Evolutionary conservation across 2,888 invertebrate genomes (phyloP).

Genomic region (Drosophila hamatofila): DNA sequence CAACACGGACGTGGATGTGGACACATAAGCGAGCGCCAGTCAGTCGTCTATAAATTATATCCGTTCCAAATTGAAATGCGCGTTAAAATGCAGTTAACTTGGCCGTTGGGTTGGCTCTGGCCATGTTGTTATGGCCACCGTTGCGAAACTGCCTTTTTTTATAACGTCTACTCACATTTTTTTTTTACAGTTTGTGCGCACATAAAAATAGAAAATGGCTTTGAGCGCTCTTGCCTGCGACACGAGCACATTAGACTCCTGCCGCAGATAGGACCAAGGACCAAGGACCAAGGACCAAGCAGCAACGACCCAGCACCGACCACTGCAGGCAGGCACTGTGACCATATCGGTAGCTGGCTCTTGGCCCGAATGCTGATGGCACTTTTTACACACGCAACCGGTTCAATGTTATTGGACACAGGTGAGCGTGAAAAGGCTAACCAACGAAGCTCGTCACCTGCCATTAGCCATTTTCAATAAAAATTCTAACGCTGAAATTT

Average conservation of each 20-base stretch:
- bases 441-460: conserved; percentile 15
- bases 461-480: conserved; percentile 19
- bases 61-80: conserved; percentile 85
- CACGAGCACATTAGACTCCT: conserved; percentile 71
- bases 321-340: conserved; percentile 34
- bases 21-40: conserved; percentile 74
- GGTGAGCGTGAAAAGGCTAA: conserved; percentile 37
- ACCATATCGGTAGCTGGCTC: conserved; percentile 53
- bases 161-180: conserved; percentile 61
- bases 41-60: conserved; percentile 85
- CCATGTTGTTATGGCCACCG: conserved; percentile 76
- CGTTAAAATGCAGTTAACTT: conserved; percentile 85
- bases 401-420: conserved; percentile 46
- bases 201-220: conserved; percentile 79
- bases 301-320: conserved; percentile 4
- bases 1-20: conserved; percentile 48
- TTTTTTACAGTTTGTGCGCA: conserved; percentile 77
- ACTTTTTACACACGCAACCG: conserved; percentile 56
- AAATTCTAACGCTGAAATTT: conserved; percentile 23
- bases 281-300: conserved; percentile 1
- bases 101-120: conserved; percentile 68
- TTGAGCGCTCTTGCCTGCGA: conserved; percentile 61
- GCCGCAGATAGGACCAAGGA: conserved; percentile 39
- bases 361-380: conserved; percentile 71
- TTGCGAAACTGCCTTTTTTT: conserved; percentile 72